phyloP scores from a whole-genome alignment of 2,888 invertebrate genomes.

The Andrena hattorfiana region DNA sequence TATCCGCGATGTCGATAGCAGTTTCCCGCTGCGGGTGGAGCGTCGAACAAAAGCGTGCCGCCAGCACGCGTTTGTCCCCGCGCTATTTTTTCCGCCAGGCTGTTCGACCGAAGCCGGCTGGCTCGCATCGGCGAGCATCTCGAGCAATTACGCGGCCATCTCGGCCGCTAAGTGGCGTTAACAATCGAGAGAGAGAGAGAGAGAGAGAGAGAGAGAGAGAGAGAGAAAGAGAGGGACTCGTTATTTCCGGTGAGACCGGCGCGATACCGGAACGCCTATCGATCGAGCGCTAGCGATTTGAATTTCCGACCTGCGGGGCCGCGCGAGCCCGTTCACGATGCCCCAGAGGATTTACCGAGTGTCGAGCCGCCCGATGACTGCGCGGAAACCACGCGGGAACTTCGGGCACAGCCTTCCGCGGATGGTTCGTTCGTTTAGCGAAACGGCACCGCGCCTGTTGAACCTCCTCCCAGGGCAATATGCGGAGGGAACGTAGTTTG shows the following conservation, averaged over 20 bases:
- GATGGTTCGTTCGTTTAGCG: background rate
- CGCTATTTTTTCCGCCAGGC: conserved; percentile 15
- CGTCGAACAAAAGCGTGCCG: conserved; percentile 30
- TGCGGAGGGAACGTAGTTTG: too few relatives aligned
- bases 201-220: background rate
- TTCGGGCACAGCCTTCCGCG: background rate
- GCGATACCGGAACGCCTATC: conserved; percentile 41
- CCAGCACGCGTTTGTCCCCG: background rate
- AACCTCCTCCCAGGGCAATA: too few relatives aligned
- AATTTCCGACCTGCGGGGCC: conserved; percentile 51
- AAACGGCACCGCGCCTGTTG: background rate
- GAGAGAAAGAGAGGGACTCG: conserved; percentile 1
- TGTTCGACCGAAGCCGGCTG: background rate
- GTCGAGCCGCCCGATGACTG: background rate
- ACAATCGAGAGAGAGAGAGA: conserved; percentile 28
- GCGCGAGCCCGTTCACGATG: conserved; percentile 29
- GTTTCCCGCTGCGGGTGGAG: conserved; percentile 11
- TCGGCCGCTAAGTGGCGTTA: conserved; percentile 25
- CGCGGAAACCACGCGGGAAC: background rate
- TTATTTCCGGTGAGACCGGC: conserved; percentile 38
- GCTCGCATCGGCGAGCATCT: conserved; percentile 29
- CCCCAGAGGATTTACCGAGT: conserved; percentile 44
- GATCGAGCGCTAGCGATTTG: conserved; percentile 52
- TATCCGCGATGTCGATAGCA: conserved; percentile 10
- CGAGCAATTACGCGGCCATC: conserved; percentile 37